Percentiles rank a stretch among this genome's conserved stretches.
Evolutionary conservation across 1,140 invertebrate genomes (phyloP).

Genomic region (Caenorhabditis inopinata): DNA sequence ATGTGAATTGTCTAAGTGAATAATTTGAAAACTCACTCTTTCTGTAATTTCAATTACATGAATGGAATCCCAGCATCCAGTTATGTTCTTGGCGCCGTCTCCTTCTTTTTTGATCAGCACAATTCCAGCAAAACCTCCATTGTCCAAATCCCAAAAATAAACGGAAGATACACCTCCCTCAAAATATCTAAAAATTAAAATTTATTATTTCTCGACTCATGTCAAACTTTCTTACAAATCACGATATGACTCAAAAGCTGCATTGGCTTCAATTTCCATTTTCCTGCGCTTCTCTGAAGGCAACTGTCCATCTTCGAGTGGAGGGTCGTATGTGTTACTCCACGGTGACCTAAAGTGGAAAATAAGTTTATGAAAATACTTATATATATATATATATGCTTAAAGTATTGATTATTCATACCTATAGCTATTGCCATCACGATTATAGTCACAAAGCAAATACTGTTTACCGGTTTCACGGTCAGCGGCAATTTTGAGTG

Average conservation of each 20-base stretch:
- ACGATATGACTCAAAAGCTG: constrained; percentile 96
- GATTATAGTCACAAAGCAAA: constrained; percentile 96
- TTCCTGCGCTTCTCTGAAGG: constrained; percentile 92
- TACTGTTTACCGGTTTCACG: constrained; percentile 84
- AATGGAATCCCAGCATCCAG: constrained; percentile 98
- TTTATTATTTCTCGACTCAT: background rate
- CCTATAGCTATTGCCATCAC: constrained; percentile 98
- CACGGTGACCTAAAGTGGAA: constrained; percentile 82
- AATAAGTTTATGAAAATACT: background rate
- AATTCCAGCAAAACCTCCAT: constrained; percentile 94
- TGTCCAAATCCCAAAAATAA: constrained; percentile 96
- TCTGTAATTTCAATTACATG: constrained; percentile 94
- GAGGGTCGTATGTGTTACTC: constrained; percentile 97
- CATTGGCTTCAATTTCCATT: constrained; percentile 94
- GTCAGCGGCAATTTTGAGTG: constrained; percentile 93
- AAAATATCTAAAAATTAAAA: constrained; percentile 74
- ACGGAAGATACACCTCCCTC: constrained; percentile 98
- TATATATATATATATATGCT: no score
- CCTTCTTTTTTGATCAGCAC: constrained; percentile 95
- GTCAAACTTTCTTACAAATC: constrained; percentile 78
- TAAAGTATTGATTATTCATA: constrained; percentile 61
- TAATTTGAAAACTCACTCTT: constrained; percentile 39
- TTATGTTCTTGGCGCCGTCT: constrained; percentile 93
- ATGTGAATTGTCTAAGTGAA: no score
- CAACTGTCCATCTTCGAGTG: constrained; percentile 94